Evolutionary conservation across 2,888 invertebrate species (phyloP), one percentile per base, ranked within the genome.

Genomic region (Emmelina monodactyla): DNA sequence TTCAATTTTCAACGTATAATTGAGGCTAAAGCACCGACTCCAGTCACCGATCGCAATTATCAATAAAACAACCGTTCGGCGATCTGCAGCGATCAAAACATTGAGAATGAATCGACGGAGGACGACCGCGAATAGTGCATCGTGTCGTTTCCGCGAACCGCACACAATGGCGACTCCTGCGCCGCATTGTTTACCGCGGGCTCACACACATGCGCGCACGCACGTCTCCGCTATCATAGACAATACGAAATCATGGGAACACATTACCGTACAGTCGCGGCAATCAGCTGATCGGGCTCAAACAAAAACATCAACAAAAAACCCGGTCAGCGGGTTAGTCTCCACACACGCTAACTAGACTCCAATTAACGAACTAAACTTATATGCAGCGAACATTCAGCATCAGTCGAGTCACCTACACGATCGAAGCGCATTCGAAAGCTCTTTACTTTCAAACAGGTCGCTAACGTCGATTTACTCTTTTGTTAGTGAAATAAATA

Each of bases 1-100:
- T 57, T 57, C 55, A 61, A 62, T 66, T 66, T 58, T 53, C 58
- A 58, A 61, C 53, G 49, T 62, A 59, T 68, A 64, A 69, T 66
- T 62, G 62, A 59, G 55, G 53, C 56, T 50, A 51, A 54, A 54
- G 51, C 50, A 50, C 51, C 53, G 52, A 53, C 53, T 43, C 51
- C 53, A 53, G 50, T n/a, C n/a, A n/a, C 49, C 50, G 47, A 49
- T 58, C 53, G 57, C 58, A 55, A 62, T 58, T 53, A 62, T 52
- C 52, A 51, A 56, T 51, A 54, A 55, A 62, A 56, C 52, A 59
- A 56, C 57, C 53, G 54, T 58, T 62, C 45, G 46, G 47, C 42
- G 47, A 3, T 7, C 11, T 25, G 4, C n/a, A 10, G 6, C 4
- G 3, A 25, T n/a, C 25, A 25, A 25, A 3, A 7, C 25, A 10